These are phyloP conservation scores for Podiceps cristatus DNA, from an alignment of 2,113 vertebrate genomes.

Conservation along the genomic window DNA sequence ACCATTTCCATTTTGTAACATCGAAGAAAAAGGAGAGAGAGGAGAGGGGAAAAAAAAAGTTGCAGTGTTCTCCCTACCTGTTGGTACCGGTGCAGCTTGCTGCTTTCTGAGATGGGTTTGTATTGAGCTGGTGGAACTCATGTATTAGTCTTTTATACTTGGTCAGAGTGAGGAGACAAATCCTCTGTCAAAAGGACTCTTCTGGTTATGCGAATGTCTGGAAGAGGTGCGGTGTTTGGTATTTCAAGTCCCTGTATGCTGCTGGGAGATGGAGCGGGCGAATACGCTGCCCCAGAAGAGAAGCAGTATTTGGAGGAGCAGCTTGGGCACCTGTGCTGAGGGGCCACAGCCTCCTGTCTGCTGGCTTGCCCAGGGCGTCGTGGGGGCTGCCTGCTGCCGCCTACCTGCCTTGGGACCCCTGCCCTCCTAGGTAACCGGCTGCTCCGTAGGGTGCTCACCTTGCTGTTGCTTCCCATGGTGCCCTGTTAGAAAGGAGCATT, in stretches of 20 bases:
- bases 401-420: no score
- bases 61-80: no score
- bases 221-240: fast-evolving
- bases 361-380: neutral
- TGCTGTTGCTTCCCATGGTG: neutral
- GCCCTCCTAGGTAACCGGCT: neutral
- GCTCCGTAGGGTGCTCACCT: fast-evolving
- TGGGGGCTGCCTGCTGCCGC: neutral
- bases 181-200: neutral
- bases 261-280: fast-evolving
- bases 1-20: neutral
- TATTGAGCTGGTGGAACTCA: no score
- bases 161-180: neutral
- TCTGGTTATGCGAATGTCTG: no score
- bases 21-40: neutral
- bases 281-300: neutral
- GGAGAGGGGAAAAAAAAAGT: no score
- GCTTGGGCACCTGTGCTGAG: neutral
- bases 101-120: neutral
- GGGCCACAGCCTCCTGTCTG: fast-evolving
- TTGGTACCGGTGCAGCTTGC: neutral
- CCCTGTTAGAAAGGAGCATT: fast-evolving
- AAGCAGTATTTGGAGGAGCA: fast-evolving
- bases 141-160: neutral
- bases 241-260: fast-evolving